Evolutionary conservation across 2,113 vertebrate species (phyloP).

Genomic region (Artemisiospiza belli): DNA sequence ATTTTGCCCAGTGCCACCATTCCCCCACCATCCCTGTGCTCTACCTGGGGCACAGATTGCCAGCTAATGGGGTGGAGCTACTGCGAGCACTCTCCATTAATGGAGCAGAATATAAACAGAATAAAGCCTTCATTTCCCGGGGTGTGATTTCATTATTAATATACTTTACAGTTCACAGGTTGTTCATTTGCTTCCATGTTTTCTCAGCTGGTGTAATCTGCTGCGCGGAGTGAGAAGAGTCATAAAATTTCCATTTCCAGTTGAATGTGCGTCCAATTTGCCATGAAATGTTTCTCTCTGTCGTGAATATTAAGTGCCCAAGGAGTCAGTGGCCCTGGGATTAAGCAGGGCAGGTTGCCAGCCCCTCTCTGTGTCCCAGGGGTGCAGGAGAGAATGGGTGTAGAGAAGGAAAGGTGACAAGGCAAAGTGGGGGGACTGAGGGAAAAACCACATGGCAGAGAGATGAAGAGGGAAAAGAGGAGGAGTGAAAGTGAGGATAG

Average conservation of each 20-base stretch:
- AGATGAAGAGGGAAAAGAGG: not conserved
- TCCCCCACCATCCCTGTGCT: not conserved
- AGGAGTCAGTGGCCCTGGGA: conserved; percentile 54
- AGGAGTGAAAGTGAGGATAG: not conserved
- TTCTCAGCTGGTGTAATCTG: conserved; percentile 83
- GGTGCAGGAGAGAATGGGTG: not conserved
- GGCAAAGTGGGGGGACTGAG: not conserved
- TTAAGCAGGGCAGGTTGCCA: conserved; percentile 49
- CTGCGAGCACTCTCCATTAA: conserved; percentile 75
- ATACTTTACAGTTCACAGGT: conserved; percentile 85
- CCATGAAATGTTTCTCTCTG: conserved; percentile 83
- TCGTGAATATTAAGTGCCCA: conserved; percentile 79
- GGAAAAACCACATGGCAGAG: fast-evolving
- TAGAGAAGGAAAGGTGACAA: not conserved
- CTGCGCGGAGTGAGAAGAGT: conserved; percentile 76
- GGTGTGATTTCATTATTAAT: conserved; percentile 84
- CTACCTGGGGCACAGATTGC: conserved; percentile 48
- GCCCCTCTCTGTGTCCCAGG: not conserved
- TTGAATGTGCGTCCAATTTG: conserved; percentile 81
- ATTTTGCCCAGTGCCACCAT: not conserved
- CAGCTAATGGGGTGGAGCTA: conserved; percentile 80
- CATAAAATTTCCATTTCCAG: conserved; percentile 85
- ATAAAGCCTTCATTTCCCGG: conserved; percentile 83
- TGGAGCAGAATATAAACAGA: conserved; percentile 85
- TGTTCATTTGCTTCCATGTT: conserved; percentile 79